These are phyloP conservation scores for Naso thynnoides DNA, from an alignment of 2,797 vertebrate genomes.

Conservation along the genomic window DNA sequence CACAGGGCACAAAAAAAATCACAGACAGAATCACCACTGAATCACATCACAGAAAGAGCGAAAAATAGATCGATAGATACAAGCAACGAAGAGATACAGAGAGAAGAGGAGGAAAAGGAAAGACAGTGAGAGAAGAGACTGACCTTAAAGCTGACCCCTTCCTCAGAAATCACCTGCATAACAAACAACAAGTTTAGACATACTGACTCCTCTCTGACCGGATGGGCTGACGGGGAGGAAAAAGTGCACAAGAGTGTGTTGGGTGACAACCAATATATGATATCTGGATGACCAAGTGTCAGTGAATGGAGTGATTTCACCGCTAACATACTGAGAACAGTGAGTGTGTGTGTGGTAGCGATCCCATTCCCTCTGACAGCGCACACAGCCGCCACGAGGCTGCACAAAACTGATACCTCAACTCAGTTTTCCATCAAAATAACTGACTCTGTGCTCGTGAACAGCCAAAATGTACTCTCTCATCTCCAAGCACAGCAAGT, in stretches of 20 bases:
- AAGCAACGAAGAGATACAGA: slow-evolving; percentile 47
- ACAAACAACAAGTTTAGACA: slow-evolving; percentile 90
- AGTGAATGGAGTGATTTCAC: slow-evolving; percentile 71
- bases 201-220: slow-evolving; percentile 71
- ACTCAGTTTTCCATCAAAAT: slow-evolving; percentile 9
- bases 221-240: slow-evolving; percentile 64
- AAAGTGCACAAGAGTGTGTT: slow-evolving; percentile 49
- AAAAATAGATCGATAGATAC: slow-evolving; percentile 24
- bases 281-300: slow-evolving; percentile 51
- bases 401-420: not conserved
- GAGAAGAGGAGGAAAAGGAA: slow-evolving; percentile 39
- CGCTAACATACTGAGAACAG: slow-evolving; percentile 20
- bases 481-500: not conserved
- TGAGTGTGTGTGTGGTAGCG: not conserved
- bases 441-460: not conserved
- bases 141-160: slow-evolving; percentile 92
- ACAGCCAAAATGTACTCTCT: slow-evolving; percentile 5
- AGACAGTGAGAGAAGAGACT: slow-evolving; percentile 81
- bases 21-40: slow-evolving; percentile 78
- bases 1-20: slow-evolving; percentile 69
- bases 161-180: slow-evolving; percentile 91
- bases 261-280: slow-evolving; percentile 65
- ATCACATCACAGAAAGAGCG: slow-evolving; percentile 72
- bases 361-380: slow-evolving; percentile 9
- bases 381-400: not conserved